These are phyloP conservation scores for Florisuga fusca DNA, from an alignment of 2,797 vertebrate species.

Conservation along the genomic window DNA sequence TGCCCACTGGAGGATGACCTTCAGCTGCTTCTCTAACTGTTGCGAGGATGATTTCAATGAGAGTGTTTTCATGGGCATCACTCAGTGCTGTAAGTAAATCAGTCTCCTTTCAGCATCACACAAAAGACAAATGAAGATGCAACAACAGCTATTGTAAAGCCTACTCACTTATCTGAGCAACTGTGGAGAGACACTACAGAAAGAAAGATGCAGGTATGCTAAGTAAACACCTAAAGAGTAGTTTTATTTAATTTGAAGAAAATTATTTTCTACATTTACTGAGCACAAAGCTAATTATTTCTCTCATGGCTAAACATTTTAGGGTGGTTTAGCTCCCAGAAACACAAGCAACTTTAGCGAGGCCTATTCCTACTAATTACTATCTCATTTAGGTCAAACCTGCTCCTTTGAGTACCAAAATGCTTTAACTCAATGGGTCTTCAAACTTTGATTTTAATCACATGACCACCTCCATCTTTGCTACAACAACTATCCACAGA, in stretches of 20 bases:
- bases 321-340: neutral
- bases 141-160: neutral
- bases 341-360: neutral
- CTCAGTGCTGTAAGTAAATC: constrained; percentile 80
- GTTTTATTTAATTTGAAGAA: neutral
- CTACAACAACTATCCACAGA: neutral
- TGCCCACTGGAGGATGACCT: constrained; percentile 85
- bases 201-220: neutral
- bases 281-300: neutral
- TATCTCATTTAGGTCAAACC: neutral
- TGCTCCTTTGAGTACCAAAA: neutral
- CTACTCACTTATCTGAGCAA: neutral
- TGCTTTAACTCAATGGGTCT: neutral
- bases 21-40: constrained; percentile 89
- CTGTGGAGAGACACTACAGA: neutral
- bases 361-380: neutral
- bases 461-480: neutral
- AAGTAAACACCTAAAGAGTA: neutral
- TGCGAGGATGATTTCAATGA: constrained; percentile 87
- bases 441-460: neutral
- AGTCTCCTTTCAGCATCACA: constrained; percentile 21
- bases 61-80: constrained; percentile 76
- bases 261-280: neutral
- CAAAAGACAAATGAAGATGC: neutral
- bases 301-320: neutral